These are phyloP conservation scores for Eledona agricola DNA, from an alignment of 2,888 invertebrate genomes.

Conservation along the genomic window DNA sequence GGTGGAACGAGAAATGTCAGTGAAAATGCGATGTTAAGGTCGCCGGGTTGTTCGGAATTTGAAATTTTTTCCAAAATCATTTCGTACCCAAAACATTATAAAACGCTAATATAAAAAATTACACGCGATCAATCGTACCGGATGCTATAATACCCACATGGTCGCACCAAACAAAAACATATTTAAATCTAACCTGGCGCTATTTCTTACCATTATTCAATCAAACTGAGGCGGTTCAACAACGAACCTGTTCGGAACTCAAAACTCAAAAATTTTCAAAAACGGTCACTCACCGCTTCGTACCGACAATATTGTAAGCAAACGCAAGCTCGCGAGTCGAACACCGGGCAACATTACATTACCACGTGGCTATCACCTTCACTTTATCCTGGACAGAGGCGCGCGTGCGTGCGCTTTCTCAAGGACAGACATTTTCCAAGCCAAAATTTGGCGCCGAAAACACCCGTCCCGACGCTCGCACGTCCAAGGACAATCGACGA, in stretches of 20 bases:
- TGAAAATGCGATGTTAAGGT: slow-evolving; percentile 31
- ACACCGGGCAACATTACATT: slow-evolving; percentile 46
- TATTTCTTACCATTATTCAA: slow-evolving; percentile 7
- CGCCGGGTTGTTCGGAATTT: slow-evolving; percentile 19
- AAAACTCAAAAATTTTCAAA: slow-evolving; percentile 1
- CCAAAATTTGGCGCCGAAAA: not conserved
- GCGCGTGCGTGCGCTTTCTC: slow-evolving; percentile 21
- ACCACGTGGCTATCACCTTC: slow-evolving; percentile 47
- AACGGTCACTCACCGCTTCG: not conserved
- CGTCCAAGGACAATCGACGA: too few species aligned
- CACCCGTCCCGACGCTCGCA: too few species aligned
- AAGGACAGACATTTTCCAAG: slow-evolving; percentile 11
- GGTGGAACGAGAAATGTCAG: slow-evolving; percentile 16
- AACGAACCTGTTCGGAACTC: too few species aligned
- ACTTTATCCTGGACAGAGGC: slow-evolving; percentile 10
- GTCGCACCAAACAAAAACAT: not conserved
- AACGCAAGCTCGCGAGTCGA: slow-evolving; percentile 12
- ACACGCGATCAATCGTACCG: too few species aligned
- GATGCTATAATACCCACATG: not conserved
- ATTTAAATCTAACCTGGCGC: not conserved
- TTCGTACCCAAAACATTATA: slow-evolving; percentile 1
- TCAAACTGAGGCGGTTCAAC: too few species aligned
- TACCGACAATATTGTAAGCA: slow-evolving; percentile 21
- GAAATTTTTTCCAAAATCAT: not conserved
- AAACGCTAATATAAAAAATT: too few species aligned